Evolutionary conservation across 2,888 invertebrate genomes (phyloP), one percentile per base, ranked within the genome.

Genomic region (Drosophila paranaensis): DNA sequence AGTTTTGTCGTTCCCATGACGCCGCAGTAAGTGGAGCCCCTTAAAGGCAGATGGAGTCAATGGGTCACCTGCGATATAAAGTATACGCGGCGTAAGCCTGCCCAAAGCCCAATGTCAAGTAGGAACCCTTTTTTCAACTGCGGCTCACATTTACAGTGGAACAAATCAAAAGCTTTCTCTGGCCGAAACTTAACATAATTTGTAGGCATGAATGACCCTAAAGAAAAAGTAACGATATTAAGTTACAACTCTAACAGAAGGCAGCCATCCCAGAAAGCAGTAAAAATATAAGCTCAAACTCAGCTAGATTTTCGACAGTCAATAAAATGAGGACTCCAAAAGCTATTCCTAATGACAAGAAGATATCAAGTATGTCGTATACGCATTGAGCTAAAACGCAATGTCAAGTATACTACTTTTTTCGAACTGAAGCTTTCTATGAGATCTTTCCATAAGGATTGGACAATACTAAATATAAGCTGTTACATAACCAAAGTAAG

Each of bases 51-150:
- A 16, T 6, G 48, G 48, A 6, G 30, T 48, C 30, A 48, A 48
- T 11, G 16, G 82, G 70, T 79, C 65, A 70, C 25, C 43, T 37
- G 16, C 40, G 45, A 68, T 65, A 79, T 86, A 64, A 69, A 74
- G 80, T 71, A 77, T 77, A 65, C 75, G 84, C 62, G 33, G 39
- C 53, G 54, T 60, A 55, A 74, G 50, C 64, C 55, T 27, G 35
- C 37, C 25, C n/a, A 61, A 61, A 43, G n/a, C 39, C 25, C 9
- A 50, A 45, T 50, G 16, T 42, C 54, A 55, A 74, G 35, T 30
- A 9, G 55, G 20, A 60, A 69, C 53, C 70, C 48, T 48, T 75
- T 68, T 57, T 14, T 25, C 43, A 39, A 35, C 25, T 40, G 10
- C 27, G 35, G 11, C 13, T 48, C 39, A 27, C 14, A 40, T 50